A percentile compares a stretch with the other conserved stretches of the same genome.
These are phyloP conservation scores for Speoplatyrhinus poulsoni DNA, from an alignment of 2,113 vertebrate species.

Conservation along the genomic window DNA sequence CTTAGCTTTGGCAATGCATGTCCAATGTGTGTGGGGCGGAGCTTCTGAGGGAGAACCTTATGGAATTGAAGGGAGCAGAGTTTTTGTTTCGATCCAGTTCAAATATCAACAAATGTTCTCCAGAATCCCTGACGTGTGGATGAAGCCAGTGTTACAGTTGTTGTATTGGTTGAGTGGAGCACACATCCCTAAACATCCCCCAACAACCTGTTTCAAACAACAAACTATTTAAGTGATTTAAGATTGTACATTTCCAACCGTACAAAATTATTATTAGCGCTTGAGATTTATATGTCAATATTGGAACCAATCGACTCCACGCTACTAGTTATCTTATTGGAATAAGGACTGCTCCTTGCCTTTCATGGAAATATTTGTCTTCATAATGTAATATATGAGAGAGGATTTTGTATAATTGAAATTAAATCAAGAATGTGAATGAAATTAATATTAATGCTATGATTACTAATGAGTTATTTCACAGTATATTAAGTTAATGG, in stretches of 20 bases:
- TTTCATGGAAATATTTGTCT: slow-evolving; percentile 28
- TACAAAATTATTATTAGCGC: too few relatives aligned
- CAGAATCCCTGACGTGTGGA: too few relatives aligned
- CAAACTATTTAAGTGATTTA: background rate
- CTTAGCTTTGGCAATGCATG: too few relatives aligned
- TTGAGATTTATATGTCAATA: background rate
- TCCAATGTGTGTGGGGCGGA: too few relatives aligned
- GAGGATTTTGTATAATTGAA: slow-evolving; percentile 40
- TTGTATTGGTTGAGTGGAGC: too few relatives aligned
- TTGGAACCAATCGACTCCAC: background rate
- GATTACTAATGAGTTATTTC: slow-evolving; percentile 36
- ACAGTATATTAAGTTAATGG: slow-evolving; percentile 36
- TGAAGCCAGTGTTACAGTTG: too few relatives aligned
- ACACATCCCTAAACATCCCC: background rate
- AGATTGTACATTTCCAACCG: background rate
- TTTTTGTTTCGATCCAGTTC: too few relatives aligned
- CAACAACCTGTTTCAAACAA: too few relatives aligned
- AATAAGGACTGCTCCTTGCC: background rate
- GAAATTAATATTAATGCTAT: slow-evolving; percentile 32
- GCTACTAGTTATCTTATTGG: background rate
- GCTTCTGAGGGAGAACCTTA: too few relatives aligned
- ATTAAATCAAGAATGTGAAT: slow-evolving; percentile 43
- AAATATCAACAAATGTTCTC: too few relatives aligned
- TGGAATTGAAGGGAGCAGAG: too few relatives aligned
- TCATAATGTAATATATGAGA: slow-evolving; percentile 20